Conservation (phyloP, 2,888 invertebrate genomes). For the Drosophila neutralis region DNA sequence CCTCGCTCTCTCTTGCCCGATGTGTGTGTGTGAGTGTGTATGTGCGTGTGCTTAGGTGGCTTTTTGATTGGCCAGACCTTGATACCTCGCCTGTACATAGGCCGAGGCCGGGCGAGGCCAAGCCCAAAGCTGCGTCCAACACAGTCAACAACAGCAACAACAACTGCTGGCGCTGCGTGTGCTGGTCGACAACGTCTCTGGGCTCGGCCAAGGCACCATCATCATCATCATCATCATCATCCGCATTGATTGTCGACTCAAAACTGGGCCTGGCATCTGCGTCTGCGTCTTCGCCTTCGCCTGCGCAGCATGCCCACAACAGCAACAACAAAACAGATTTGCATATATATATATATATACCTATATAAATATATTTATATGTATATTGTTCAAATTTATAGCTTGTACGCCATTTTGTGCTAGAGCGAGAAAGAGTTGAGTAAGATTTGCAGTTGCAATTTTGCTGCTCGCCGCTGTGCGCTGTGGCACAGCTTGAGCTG, state of each 20-base stretch:
- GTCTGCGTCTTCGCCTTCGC: constrained; percentile 45
- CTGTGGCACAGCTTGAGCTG: constrained; percentile 58
- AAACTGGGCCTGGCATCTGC: constrained; percentile 48
- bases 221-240: constrained; percentile 27
- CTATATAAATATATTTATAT: not conserved
- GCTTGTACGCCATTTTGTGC: constrained; percentile 52
- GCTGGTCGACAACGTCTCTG: constrained; percentile 13
- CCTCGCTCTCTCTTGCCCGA: not conserved
- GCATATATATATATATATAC: constrained; percentile 35
- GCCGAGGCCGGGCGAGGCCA: constrained; percentile 52
- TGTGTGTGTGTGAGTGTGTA: constrained; percentile 21
- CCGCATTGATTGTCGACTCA: constrained; percentile 7
- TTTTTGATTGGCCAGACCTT: constrained; percentile 79
- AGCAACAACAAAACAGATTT: constrained; percentile 36
- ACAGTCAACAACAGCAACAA: constrained; percentile 10
- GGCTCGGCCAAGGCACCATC: constrained; percentile 43
- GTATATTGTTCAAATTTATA: constrained; percentile 36
- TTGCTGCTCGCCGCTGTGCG: constrained; percentile 22
- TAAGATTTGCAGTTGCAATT: constrained; percentile 14
- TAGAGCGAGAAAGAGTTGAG: constrained; percentile 12
- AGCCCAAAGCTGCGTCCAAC: constrained; percentile 58
- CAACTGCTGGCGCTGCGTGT: constrained; percentile 4
- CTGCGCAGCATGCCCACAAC: constrained; percentile 65
- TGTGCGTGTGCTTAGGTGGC: constrained; percentile 55
- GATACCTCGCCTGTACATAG: constrained; percentile 61